Conservation (phyloP, 2,888 invertebrate species). For the Lasioglossum figueresi region DNA sequence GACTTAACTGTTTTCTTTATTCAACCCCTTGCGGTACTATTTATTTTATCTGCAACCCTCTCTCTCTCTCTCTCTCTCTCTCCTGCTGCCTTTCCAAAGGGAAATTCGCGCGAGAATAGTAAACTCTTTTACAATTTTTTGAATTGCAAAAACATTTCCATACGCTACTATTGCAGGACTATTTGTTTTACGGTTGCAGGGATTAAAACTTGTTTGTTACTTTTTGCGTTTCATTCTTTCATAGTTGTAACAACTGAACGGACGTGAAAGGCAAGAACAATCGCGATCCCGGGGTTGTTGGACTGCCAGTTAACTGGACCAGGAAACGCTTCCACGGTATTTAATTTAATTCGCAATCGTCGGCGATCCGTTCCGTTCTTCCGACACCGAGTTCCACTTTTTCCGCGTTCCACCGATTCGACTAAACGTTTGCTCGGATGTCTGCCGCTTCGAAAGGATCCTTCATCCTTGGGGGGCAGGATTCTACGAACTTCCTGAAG, state of each 20-base stretch:
- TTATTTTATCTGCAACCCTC: neutral
- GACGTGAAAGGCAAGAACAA: neutral
- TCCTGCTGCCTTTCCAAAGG: too few species aligned
- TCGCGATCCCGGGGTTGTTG: neutral
- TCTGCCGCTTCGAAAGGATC: neutral
- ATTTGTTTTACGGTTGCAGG: too few species aligned
- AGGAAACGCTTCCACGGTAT: neutral
- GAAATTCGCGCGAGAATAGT: neutral
- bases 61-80: too few species aligned
- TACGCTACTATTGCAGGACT: neutral
- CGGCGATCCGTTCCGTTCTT: neutral
- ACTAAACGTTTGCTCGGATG: neutral
- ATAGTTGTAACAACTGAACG: neutral
- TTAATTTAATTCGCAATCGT: slow-evolving; percentile 17
- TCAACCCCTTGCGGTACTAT: too few species aligned
- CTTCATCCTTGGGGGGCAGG: neutral
- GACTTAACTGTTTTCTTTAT: too few species aligned
- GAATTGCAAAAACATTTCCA: too few species aligned
- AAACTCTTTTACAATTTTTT: neutral
- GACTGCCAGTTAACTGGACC: neutral
- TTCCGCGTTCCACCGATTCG: slow-evolving; percentile 6
- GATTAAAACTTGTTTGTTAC: neutral
- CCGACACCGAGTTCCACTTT: neutral
- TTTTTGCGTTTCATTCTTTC: neutral
- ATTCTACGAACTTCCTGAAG: neutral